These are phyloP conservation scores for Melanostoma mellinum DNA, from an alignment of 2,888 invertebrate species.

Conservation along the genomic window DNA sequence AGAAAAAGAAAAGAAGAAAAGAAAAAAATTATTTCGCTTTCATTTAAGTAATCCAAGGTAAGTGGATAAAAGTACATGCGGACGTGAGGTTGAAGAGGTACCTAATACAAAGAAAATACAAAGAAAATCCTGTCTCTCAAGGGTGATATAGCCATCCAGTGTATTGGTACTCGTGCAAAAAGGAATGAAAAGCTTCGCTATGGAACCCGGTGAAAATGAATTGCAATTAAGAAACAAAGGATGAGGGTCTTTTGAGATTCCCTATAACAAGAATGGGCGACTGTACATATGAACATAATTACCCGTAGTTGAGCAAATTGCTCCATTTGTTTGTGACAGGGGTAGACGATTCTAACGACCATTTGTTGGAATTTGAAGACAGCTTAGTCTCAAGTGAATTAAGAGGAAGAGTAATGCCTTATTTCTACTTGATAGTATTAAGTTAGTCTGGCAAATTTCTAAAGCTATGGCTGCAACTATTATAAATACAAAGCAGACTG, in stretches of 20 bases:
- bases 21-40: constrained; percentile 19
- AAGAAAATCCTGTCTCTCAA: background rate
- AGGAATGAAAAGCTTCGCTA: constrained; percentile 19
- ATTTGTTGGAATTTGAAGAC: constrained; percentile 1
- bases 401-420: background rate
- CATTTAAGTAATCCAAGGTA: constrained; percentile 50
- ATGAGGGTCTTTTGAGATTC: constrained; percentile 24
- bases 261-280: constrained; percentile 32
- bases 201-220: constrained; percentile 50
- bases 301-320: constrained; percentile 13
- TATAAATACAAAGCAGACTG: no score
- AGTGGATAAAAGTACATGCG: constrained; percentile 46
- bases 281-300: constrained; percentile 14
- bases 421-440: background rate
- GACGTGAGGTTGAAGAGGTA: background rate
- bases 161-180: constrained; percentile 1
- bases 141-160: background rate
- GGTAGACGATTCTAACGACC: constrained; percentile 18
- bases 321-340: constrained; percentile 9
- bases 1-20: constrained; percentile 11
- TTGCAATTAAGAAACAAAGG: constrained; percentile 59
- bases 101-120: constrained; percentile 6
- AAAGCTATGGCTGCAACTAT: no score
- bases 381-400: background rate
- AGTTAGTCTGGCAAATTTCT: no score